phyloP scores from a whole-genome alignment of 1,140 invertebrate genomes.

The Armadillidium nasatum region DNA sequence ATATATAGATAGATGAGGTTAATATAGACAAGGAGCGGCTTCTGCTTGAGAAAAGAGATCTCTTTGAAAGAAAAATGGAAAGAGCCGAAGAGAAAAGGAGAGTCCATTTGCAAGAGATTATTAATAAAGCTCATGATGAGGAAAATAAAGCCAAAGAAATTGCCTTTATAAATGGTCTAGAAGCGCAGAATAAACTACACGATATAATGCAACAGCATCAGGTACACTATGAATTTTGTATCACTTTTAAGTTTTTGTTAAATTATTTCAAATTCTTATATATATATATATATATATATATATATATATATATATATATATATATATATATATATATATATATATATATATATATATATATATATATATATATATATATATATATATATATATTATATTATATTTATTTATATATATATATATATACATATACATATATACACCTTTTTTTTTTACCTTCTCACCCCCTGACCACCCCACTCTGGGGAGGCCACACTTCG shows the following conservation, averaged over 20 bases:
- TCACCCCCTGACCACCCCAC: too few relatives aligned
- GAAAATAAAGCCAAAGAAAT: conserved; percentile 95
- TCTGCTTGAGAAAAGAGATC: conserved; percentile 72
- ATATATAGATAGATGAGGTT: conserved; percentile 69
- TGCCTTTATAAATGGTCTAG: conserved; percentile 93
- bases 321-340: too few relatives aligned
- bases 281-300: too few relatives aligned
- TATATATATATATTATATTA: too few relatives aligned
- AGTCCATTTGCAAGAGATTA: conserved; percentile 70
- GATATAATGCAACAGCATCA: conserved; percentile 78
- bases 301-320: too few relatives aligned
- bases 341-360: too few relatives aligned
- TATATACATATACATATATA: too few relatives aligned
- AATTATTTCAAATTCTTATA: neutral
- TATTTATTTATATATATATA: too few relatives aligned
- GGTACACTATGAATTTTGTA: conserved; percentile 38
- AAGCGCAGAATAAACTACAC: conserved; percentile 88
- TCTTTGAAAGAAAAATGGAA: conserved; percentile 79
- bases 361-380: too few relatives aligned
- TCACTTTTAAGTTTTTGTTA: neutral
- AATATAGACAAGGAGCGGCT: conserved; percentile 79
- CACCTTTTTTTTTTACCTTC: too few relatives aligned
- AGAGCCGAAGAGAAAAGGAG: conserved; percentile 87
- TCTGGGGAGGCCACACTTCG: too few relatives aligned
- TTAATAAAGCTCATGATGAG: conserved; percentile 93